phyloP scores from a whole-genome alignment of 2,888 invertebrate genomes.

The Erebia ligea region DNA sequence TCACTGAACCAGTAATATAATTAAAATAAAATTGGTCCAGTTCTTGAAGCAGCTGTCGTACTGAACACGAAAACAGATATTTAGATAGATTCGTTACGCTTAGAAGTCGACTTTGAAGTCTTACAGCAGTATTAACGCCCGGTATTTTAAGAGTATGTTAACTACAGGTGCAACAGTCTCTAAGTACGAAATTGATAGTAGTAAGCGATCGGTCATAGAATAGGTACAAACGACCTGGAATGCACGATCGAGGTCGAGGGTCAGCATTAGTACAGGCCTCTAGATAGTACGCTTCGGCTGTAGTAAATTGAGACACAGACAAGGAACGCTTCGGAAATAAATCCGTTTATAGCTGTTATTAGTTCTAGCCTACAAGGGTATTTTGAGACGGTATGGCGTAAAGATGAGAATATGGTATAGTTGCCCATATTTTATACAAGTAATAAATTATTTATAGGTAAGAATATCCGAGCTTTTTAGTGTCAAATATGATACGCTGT shows the following conservation, averaged over 20 bases:
- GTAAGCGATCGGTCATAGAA: constrained; percentile 66
- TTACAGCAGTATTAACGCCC: not conserved
- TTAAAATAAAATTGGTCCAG: not conserved
- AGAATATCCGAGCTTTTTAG: not conserved
- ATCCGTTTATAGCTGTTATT: constrained; percentile 42
- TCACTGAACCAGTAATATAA: too few species aligned
- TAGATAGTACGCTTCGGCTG: constrained; percentile 44
- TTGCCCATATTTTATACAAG: not conserved
- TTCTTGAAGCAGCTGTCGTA: not conserved
- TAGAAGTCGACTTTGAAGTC: not conserved
- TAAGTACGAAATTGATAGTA: constrained; percentile 58
- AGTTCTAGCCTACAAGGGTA: constrained; percentile 38
- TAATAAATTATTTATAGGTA: not conserved
- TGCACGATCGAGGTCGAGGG: constrained; percentile 61
- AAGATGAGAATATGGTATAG: constrained; percentile 1
- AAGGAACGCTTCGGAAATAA: constrained; percentile 43
- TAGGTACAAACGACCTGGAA: constrained; percentile 57
- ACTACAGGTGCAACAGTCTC: constrained; percentile 21
- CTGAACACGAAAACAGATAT: too few species aligned
- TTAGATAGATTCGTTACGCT: too few species aligned
- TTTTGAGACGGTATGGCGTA: constrained; percentile 14
- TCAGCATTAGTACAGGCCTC: constrained; percentile 56
- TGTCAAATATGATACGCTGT: not conserved
- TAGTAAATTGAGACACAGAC: constrained; percentile 45
- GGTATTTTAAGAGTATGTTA: not conserved